Evolutionary conservation across 2,888 invertebrate species (phyloP).

Genomic region (Drosophila stalkeri): DNA sequence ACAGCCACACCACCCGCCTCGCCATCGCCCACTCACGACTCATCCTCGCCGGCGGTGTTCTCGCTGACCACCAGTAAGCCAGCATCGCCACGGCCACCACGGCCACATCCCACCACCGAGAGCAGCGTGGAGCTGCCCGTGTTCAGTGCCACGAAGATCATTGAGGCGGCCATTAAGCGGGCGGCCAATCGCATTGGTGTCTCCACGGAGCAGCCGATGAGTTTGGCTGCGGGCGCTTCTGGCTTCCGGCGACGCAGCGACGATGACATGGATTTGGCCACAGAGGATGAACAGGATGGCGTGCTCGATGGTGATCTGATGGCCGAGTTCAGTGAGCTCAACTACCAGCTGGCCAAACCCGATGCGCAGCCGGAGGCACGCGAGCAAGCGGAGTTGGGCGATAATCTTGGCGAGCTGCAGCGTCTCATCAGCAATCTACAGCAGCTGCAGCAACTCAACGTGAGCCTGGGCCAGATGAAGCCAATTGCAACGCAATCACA

Average conservation of each 20-base stretch:
- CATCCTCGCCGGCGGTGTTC: conserved; percentile 79
- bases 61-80: conserved; percentile 80
- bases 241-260: conserved; percentile 76
- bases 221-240: conserved; percentile 38
- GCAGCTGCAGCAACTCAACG: conserved; percentile 80
- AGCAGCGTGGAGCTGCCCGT: conserved; percentile 78
- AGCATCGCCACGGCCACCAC: conserved; percentile 60
- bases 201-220: conserved; percentile 71
- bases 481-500: conserved; percentile 45
- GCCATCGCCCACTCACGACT: conserved; percentile 46
- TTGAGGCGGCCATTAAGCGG: conserved; percentile 82
- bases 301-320: conserved; percentile 72
- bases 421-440: conserved; percentile 86
- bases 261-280: conserved; percentile 44
- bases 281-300: conserved; percentile 36
- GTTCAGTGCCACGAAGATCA: conserved; percentile 82
- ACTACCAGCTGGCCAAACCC: conserved; percentile 80
- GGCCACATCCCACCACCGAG: conserved; percentile 68
- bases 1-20: conserved; percentile 21
- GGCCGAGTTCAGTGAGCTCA: conserved; percentile 81
- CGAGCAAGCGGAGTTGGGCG: conserved; percentile 76
- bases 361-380: conserved; percentile 30
- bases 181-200: conserved; percentile 81
- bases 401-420: conserved; percentile 86
- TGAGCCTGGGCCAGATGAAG: conserved; percentile 54